Conservation (phyloP, 2,888 invertebrate genomes). For the Lottia gigantea region DNA sequence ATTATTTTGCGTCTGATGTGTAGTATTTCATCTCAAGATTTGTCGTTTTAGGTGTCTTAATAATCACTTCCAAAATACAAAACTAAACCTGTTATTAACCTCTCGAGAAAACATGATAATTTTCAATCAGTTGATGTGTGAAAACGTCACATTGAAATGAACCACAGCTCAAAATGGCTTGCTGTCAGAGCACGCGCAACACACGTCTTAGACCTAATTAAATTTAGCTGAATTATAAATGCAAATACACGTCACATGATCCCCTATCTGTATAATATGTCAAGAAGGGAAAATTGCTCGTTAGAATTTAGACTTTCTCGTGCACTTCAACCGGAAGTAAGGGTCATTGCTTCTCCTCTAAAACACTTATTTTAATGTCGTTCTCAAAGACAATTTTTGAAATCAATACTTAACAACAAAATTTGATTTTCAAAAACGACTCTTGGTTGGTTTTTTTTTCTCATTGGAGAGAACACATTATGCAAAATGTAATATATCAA, state of each 20-base stretch:
- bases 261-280: background rate
- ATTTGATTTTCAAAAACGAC: no score
- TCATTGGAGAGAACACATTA: no score
- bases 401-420: no score
- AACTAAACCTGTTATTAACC: constrained; percentile 2
- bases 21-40: background rate
- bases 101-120: constrained; percentile 11
- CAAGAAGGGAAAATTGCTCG: background rate
- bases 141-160: constrained; percentile 6
- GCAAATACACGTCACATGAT: constrained; percentile 9
- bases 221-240: background rate
- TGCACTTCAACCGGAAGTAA: no score
- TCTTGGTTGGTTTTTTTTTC: no score
- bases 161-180: constrained; percentile 1
- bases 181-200: constrained; percentile 1
- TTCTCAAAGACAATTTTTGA: no score
- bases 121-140: constrained; percentile 10
- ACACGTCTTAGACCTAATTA: constrained; percentile 11
- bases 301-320: no score
- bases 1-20: background rate
- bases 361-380: no score
- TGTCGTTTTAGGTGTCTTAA: constrained; percentile 6
- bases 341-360: no score
- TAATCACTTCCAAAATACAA: background rate
- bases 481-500: no score